Percentiles rank a stretch among this genome's conserved stretches.
Conservation (phyloP, 2,113 vertebrate species). For the Myotis brandtii region DNA sequence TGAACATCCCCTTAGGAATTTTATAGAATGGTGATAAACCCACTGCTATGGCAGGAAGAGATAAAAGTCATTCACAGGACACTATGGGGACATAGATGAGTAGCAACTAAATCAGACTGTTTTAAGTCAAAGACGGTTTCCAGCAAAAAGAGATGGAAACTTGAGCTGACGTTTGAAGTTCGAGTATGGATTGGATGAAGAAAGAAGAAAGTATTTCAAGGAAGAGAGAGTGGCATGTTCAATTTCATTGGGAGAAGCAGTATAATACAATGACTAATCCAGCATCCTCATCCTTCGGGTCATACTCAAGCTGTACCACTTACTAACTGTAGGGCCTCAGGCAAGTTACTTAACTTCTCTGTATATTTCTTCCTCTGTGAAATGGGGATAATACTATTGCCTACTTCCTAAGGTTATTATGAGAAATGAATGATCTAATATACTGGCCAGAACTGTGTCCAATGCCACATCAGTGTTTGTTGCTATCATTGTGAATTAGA, state of each 20-base stretch:
- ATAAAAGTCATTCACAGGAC: background rate
- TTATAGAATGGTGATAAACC: too few species aligned
- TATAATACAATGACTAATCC: background rate
- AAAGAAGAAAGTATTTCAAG: background rate
- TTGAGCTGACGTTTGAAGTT: background rate
- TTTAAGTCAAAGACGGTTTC: background rate
- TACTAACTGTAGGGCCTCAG: background rate
- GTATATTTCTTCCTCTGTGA: background rate
- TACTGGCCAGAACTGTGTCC: background rate
- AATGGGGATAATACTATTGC: background rate
- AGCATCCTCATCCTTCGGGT: background rate
- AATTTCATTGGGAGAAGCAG: background rate
- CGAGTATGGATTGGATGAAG: background rate
- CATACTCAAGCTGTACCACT: background rate
- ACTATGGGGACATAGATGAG: background rate
- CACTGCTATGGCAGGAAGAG: background rate
- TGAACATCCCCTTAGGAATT: too few species aligned
- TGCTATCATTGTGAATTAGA: background rate
- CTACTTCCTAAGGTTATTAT: background rate
- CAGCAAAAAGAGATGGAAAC: background rate
- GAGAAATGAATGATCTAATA: background rate
- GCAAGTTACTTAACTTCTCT: background rate
- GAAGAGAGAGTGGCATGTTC: background rate
- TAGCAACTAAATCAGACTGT: background rate
- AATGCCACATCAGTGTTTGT: background rate